Percentiles rank a stretch among this genome's conserved stretches.
phyloP scores from a whole-genome alignment of 2,888 invertebrate genomes.

The Corbicula japonica region DNA sequence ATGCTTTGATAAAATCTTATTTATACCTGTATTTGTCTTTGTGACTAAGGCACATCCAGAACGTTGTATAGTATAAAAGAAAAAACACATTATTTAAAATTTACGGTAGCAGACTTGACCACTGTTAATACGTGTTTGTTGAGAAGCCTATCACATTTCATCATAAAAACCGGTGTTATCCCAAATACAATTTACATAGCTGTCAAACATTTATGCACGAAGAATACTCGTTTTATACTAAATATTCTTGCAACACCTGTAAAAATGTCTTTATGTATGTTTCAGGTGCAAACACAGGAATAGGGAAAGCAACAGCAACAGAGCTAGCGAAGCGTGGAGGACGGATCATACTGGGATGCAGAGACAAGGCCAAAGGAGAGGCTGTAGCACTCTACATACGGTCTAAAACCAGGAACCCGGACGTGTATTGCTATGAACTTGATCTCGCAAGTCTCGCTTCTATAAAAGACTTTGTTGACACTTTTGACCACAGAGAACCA shows the following conservation, averaged over 20 bases:
- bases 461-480: slow-evolving; percentile 83
- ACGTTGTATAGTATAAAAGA: too few species aligned
- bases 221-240: too few species aligned
- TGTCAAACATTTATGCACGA: too few species aligned
- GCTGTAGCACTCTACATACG: slow-evolving; percentile 83
- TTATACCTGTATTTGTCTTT: too few species aligned
- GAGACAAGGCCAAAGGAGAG: slow-evolving; percentile 83
- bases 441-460: slow-evolving; percentile 84
- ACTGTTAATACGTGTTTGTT: too few species aligned
- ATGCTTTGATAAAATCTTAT: too few species aligned
- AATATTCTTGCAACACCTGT: slow-evolving; percentile 2
- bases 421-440: slow-evolving; percentile 81
- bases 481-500: slow-evolving; percentile 80
- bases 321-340: slow-evolving; percentile 89
- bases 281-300: slow-evolving; percentile 93
- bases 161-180: too few species aligned
- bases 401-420: slow-evolving; percentile 82
- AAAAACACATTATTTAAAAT: too few species aligned
- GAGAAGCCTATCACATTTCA: too few species aligned
- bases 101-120: too few species aligned
- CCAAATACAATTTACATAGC: too few species aligned
- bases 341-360: slow-evolving; percentile 83
- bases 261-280: slow-evolving; percentile 80
- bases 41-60: too few species aligned
- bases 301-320: slow-evolving; percentile 93